A percentile compares a stretch with the other conserved stretches of the same genome.
Evolutionary conservation across 1,140 invertebrate genomes (phyloP).

Genomic region (Drosophila rhopaloa): DNA sequence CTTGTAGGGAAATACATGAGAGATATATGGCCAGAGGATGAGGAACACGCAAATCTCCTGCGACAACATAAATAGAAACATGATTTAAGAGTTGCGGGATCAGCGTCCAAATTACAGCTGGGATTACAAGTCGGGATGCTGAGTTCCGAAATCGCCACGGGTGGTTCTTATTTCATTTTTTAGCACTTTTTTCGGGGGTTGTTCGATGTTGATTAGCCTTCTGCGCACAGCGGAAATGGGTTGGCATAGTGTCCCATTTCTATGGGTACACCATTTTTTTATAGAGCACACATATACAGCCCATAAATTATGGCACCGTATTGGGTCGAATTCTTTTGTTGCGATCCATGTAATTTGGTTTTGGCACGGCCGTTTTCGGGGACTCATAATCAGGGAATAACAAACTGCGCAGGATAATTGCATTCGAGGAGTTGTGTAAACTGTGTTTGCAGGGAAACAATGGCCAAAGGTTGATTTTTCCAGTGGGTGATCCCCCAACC

Average conservation of each 20-base stretch:
- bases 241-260: constrained; percentile 60
- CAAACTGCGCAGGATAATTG: constrained; percentile 79
- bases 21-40: constrained; percentile 10
- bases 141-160: constrained; percentile 58
- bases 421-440: constrained; percentile 62
- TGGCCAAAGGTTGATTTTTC: constrained; percentile 50
- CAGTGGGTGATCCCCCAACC: constrained; percentile 31
- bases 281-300: constrained; percentile 34
- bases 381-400: constrained; percentile 68
- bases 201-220: constrained; percentile 74
- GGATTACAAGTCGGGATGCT: constrained; percentile 71
- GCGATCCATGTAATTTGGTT: constrained; percentile 76
- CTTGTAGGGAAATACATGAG: constrained; percentile 34
- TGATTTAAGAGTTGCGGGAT: constrained; percentile 81
- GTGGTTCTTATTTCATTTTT: constrained; percentile 60
- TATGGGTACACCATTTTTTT: constrained; percentile 33
- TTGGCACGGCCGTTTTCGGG: constrained; percentile 50
- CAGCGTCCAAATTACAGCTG: constrained; percentile 80
- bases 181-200: constrained; percentile 50
- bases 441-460: constrained; percentile 70
- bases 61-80: constrained; percentile 84
- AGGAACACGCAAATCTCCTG: constrained; percentile 78
- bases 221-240: constrained; percentile 80
- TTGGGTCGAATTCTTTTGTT: constrained; percentile 62
- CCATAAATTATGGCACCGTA: constrained; percentile 74